Evolutionary conservation across 2,113 vertebrate species (phyloP).

Genomic region (Mesocricetus auratus): DNA sequence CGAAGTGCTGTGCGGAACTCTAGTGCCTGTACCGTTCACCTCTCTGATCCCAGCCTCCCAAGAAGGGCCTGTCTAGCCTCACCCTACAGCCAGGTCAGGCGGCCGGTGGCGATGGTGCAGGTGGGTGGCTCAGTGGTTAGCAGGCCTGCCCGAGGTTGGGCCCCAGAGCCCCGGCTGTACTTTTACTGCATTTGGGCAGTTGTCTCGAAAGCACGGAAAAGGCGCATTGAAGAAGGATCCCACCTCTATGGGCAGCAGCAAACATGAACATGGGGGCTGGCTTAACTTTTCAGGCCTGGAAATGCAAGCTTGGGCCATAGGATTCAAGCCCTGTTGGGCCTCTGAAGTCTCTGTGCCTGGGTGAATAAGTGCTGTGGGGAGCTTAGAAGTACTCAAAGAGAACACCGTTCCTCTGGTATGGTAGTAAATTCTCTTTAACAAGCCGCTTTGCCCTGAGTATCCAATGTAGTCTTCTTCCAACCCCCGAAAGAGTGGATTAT

Average conservation of each 20-base stretch:
- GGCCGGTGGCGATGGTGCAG: not conserved
- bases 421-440: not conserved
- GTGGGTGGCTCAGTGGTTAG: not conserved
- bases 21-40: not conserved
- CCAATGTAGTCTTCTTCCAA: not conserved
- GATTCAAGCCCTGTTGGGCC: not conserved
- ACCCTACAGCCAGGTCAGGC: not conserved
- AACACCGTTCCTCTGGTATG: not conserved
- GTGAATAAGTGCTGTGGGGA: accelerated
- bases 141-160: not conserved
- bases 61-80: not conserved
- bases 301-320: not conserved
- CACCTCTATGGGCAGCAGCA: not conserved
- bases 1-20: not conserved
- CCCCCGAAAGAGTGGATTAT: not conserved
- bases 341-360: too few species aligned
- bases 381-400: not conserved
- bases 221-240: not conserved
- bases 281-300: not conserved
- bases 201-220: not conserved
- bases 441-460: not conserved
- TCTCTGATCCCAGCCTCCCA: not conserved
- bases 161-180: not conserved
- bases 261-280: not conserved
- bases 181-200: not conserved